Conservation (phyloP, 1,140 invertebrate species). For the Wasmannia auropunctata region DNA sequence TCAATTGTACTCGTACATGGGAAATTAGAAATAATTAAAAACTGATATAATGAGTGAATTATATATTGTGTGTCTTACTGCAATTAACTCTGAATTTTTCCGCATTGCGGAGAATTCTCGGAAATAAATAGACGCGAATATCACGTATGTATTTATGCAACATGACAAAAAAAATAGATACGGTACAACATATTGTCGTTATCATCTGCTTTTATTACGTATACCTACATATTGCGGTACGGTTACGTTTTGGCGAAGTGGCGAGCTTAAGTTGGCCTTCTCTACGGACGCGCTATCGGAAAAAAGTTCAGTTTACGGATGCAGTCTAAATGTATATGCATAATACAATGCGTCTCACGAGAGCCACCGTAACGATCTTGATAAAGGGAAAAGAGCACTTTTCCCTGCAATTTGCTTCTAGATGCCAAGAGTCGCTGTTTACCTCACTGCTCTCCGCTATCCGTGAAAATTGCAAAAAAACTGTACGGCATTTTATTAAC, state of each 20-base stretch:
- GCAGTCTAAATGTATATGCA: conserved; percentile 45
- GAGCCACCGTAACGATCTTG: conserved; percentile 33
- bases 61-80: background rate
- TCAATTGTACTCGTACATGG: background rate
- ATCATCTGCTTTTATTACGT: background rate
- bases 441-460: background rate
- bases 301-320: conserved; percentile 47
- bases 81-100: background rate
- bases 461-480: background rate
- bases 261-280: background rate
- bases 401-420: conserved; percentile 63
- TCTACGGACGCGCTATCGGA: conserved; percentile 38
- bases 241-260: conserved; percentile 1
- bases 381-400: conserved; percentile 58
- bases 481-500: conserved; percentile 7
- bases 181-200: background rate
- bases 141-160: background rate
- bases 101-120: background rate
- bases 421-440: conserved; percentile 32
- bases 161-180: background rate
- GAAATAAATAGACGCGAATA: background rate
- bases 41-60: background rate
- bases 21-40: background rate
- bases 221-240: background rate
- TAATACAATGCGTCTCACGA: conserved; percentile 61